Evolutionary conservation across 1,140 invertebrate species (phyloP), one percentile per base, ranked within the genome.

Genomic region (Onthophagus taurus): DNA sequence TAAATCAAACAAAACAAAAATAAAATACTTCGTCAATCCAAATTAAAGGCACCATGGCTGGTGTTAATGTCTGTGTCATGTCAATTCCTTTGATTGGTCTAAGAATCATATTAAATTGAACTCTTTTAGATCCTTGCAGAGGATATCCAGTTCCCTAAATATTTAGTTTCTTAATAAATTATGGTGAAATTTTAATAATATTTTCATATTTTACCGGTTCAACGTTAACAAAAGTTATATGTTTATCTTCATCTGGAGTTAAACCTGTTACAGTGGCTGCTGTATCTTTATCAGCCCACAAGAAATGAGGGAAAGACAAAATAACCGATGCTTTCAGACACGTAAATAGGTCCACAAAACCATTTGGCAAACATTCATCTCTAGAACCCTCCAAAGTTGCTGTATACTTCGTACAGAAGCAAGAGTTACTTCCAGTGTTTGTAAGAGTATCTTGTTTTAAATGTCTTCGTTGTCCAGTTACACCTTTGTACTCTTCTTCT

Each of bases 201-300:
- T n/a, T n/a, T n/a, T n/a, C n/a, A n/a, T n/a, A n/a, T 46, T 51
- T 55, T 48, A 60, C 58, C n/a, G 56, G 56, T 35, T 60, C 54
- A 30, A 60, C 13, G 16, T 54, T 29, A 6, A 57, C 30, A 46
- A 44, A 53, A 3, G 50, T 47, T 9, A 13, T 36, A 51, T 60
- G 54, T 17, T 47, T 50, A 17, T 52, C 47, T 30, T 44, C 9
- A 42, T 53, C 37, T 7, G 53, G 53, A 21, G 50, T 13, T 16
- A 57, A 31, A 21, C 51, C 53, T 12, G 34, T 24, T 1, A 57
- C 45, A 34, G 8, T 45, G 3, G n/a, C 47, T 8, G 42, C 7
- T 34, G 55, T 57, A 18, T 49, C 37, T 34, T 50, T 39, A 43
- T 58, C 46, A 7, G 54, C 56, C 43, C 53, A 50, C 17, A 60